phyloP scores from a whole-genome alignment of 2,888 invertebrate genomes.

The Augiades crinisus region DNA sequence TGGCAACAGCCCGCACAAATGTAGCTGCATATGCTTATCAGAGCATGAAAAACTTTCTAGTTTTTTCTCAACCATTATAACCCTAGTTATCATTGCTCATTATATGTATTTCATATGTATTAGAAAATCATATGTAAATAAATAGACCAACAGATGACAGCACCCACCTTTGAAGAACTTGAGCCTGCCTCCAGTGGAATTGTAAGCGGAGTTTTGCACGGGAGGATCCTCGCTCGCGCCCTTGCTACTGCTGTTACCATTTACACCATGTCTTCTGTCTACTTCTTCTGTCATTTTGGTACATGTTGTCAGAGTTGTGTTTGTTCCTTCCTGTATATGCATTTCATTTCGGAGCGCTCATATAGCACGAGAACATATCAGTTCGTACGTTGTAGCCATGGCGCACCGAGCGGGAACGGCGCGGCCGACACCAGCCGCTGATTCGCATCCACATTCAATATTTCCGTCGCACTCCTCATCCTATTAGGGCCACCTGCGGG shows the following conservation, averaged over 20 bases:
- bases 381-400: slow-evolving; percentile 63
- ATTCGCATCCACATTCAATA: slow-evolving; percentile 61
- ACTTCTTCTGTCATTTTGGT: slow-evolving; percentile 84
- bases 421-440: slow-evolving; percentile 58
- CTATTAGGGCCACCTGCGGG: slow-evolving; percentile 76
- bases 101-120: slow-evolving; percentile 8
- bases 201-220: slow-evolving; percentile 65
- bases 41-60: slow-evolving; percentile 81
- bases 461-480: slow-evolving; percentile 75
- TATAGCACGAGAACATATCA: slow-evolving; percentile 72
- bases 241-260: slow-evolving; percentile 84
- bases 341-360: slow-evolving; percentile 83
- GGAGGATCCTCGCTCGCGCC: slow-evolving; percentile 71
- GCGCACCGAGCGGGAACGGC: slow-evolving; percentile 59
- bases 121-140: slow-evolving; percentile 11
- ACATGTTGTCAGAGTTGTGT: slow-evolving; percentile 88
- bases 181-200: slow-evolving; percentile 86
- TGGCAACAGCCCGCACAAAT: slow-evolving; percentile 62
- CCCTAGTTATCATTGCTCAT: slow-evolving; percentile 2
- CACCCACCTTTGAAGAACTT: slow-evolving; percentile 89
- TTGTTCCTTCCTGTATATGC: slow-evolving; percentile 84
- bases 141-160: slow-evolving; percentile 6
- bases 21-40: slow-evolving; percentile 69
- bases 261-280: slow-evolving; percentile 87
- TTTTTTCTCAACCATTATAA: slow-evolving; percentile 42